Conservation (phyloP, 2,113 vertebrate genomes). For the Antechinus stuartii region DNA sequence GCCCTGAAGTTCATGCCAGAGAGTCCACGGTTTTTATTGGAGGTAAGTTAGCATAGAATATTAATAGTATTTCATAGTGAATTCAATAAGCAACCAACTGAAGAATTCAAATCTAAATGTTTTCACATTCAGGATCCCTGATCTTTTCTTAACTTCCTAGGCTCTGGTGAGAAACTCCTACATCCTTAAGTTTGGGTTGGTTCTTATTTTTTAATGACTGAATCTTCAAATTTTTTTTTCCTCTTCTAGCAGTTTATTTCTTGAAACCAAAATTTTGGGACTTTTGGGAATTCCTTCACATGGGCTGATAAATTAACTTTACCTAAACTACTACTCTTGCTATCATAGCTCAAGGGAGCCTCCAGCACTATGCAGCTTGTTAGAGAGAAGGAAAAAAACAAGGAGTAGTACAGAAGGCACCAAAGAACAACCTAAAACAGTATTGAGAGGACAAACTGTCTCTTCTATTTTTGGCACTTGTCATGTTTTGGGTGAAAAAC, state of each 20-base stretch:
- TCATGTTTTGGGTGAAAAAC: background rate
- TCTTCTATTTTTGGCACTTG: background rate
- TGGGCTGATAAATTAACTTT: background rate
- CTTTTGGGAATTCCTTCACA: background rate
- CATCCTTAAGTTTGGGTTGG: background rate
- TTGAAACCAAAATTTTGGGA: background rate
- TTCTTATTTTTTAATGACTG: background rate
- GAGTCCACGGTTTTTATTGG: conserved; percentile 96
- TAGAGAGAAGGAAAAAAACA: background rate
- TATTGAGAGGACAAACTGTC: background rate
- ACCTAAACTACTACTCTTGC: background rate
- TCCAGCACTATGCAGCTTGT: background rate
- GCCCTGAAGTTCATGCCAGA: conserved; percentile 96
- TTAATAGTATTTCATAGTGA: rapidly evolving
- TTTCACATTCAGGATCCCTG: background rate
- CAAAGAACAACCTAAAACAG: background rate
- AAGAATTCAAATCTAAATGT: background rate
- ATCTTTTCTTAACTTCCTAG: rapidly evolving
- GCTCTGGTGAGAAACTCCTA: background rate
- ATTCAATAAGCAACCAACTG: background rate
- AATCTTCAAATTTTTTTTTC: background rate
- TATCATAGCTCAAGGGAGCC: background rate
- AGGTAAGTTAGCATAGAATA: conserved; percentile 87
- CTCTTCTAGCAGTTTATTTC: background rate
- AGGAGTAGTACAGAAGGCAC: background rate